A percentile compares a stretch with the other conserved stretches of the same genome.
Evolutionary conservation across 2,888 invertebrate species (phyloP).

Genomic region (Atethmia centrago): DNA sequence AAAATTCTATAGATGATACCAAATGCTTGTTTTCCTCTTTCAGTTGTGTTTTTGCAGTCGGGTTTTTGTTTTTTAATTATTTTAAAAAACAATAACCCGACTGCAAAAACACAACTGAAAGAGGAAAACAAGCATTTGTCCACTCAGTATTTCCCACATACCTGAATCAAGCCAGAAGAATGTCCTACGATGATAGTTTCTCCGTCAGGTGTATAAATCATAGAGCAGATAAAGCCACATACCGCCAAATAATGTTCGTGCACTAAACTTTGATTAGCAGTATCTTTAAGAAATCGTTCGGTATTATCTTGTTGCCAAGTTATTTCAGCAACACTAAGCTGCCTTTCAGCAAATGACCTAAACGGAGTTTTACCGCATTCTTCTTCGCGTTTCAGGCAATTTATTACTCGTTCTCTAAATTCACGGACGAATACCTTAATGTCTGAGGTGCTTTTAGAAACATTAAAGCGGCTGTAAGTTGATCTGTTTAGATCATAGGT

Average conservation of each 20-base stretch:
- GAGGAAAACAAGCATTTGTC: no score
- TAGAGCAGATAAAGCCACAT: constrained; percentile 79
- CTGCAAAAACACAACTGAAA: no score
- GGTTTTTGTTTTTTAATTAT: no score
- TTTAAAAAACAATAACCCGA: no score
- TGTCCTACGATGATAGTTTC: constrained; percentile 85
- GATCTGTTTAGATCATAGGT: constrained; percentile 68
- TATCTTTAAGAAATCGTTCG: constrained; percentile 77
- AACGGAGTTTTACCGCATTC: constrained; percentile 68
- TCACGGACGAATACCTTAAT: constrained; percentile 77
- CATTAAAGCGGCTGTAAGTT: constrained; percentile 76
- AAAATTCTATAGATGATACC: no score
- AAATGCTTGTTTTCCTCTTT: no score
- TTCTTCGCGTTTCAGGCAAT: constrained; percentile 71
- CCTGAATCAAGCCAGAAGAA: constrained; percentile 90
- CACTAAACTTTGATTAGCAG: constrained; percentile 74
- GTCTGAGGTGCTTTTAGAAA: constrained; percentile 75
- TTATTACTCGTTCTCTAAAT: constrained; percentile 76
- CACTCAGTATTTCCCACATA: constrained; percentile 58
- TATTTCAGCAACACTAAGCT: constrained; percentile 63
- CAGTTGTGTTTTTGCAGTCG: no score
- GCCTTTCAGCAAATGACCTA: constrained; percentile 77
- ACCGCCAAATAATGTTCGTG: constrained; percentile 75
- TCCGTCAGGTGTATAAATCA: constrained; percentile 85
- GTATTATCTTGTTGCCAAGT: constrained; percentile 80